Evolutionary conservation across 2,888 invertebrate genomes (phyloP).

Genomic region (Patella ulyssiponensis): DNA sequence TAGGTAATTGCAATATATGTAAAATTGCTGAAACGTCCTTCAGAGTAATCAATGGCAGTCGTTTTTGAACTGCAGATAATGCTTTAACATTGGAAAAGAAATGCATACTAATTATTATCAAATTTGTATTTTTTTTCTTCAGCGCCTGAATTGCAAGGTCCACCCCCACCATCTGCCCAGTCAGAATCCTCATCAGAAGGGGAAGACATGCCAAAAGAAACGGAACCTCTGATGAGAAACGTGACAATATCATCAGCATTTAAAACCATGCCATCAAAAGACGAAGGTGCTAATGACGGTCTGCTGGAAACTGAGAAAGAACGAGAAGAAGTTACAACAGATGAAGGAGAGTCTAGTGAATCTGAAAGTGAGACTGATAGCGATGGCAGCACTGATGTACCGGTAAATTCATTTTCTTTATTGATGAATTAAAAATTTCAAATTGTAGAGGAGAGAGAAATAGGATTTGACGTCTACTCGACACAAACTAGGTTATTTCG

Average conservation of each 20-base stretch:
- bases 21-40: too few relatives aligned
- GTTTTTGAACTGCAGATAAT: not conserved
- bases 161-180: conserved; percentile 38
- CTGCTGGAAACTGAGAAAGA: conserved; percentile 32
- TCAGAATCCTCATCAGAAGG: conserved; percentile 46
- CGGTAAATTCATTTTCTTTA: not conserved
- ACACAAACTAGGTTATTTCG: too few relatives aligned
- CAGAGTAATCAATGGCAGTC: too few relatives aligned
- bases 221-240: conserved; percentile 54
- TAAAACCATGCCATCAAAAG: conserved; percentile 30
- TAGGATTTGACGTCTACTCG: too few relatives aligned
- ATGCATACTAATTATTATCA: too few relatives aligned
- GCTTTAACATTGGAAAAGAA: conserved; percentile 1
- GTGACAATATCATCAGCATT: conserved; percentile 48
- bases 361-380: conserved; percentile 38
- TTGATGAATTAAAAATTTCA: too few relatives aligned
- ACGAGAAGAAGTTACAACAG: conserved; percentile 26
- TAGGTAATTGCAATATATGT: too few relatives aligned
- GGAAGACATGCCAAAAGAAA: conserved; percentile 56
- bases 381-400: conserved; percentile 32
- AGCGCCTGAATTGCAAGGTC: conserved; percentile 58
- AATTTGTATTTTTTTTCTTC: conserved; percentile 15
- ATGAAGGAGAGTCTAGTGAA: conserved; percentile 20
- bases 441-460: too few relatives aligned
- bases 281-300: conserved; percentile 30